These are phyloP conservation scores for Peromyscus aztecus DNA, from an alignment of 2,797 vertebrate genomes.

Conservation along the genomic window DNA sequence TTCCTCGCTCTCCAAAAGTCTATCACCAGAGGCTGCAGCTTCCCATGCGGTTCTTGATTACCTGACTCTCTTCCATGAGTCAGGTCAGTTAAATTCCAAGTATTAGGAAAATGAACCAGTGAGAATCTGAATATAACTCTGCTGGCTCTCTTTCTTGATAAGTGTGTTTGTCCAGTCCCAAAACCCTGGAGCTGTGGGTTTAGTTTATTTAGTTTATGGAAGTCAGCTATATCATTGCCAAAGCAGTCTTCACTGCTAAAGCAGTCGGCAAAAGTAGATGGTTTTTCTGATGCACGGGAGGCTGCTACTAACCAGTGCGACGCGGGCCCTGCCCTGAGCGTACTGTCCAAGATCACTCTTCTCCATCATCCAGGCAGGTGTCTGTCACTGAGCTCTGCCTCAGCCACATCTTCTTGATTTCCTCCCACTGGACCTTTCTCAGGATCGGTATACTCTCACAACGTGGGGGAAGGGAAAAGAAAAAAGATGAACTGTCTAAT, in stretches of 20 bases:
- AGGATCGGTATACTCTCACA: neutral
- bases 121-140: neutral
- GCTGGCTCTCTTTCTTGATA: neutral
- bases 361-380: too few relatives aligned
- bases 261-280: neutral
- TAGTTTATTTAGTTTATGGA: conserved; percentile 4
- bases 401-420: neutral
- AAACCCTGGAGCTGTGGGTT: conserved; percentile 17
- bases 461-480: conserved; percentile 3
- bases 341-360: neutral
- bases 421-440: neutral
- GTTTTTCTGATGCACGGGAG: conserved; percentile 39
- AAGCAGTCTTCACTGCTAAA: conserved; percentile 45
- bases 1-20: conserved; percentile 57
- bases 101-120: neutral
- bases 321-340: neutral
- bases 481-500: conserved; percentile 3
- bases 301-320: neutral
- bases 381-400: neutral
- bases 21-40: conserved; percentile 21
- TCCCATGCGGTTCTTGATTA: neutral
- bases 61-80: conserved; percentile 27
- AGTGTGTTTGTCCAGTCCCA: neutral
- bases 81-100: neutral
- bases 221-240: neutral